These are phyloP conservation scores for Pocillopora damicornis DNA, from an alignment of 64 coral and sea anemone genomes.

Conservation along the genomic window DNA sequence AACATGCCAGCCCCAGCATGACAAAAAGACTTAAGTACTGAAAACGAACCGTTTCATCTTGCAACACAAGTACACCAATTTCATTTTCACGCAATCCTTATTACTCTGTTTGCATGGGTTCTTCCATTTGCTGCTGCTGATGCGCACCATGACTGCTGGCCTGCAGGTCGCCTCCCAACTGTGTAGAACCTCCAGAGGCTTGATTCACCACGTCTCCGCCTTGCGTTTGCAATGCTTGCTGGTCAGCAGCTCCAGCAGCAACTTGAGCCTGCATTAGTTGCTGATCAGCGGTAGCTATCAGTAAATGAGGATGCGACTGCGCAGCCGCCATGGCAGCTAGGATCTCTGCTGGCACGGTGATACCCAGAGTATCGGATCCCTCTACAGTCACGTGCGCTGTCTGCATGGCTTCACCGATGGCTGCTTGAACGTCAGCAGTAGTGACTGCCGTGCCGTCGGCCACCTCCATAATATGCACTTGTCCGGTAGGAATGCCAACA, in stretches of 20 bases:
- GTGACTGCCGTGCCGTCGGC: conserved; percentile 43
- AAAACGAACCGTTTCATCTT: too few species aligned
- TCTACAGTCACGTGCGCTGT: conserved; percentile 53
- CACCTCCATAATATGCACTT: conserved; percentile 63
- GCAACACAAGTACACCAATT: too few species aligned
- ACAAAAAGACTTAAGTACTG: neutral
- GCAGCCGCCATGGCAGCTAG: conserved; percentile 89
- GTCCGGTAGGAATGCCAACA: conserved; percentile 14
- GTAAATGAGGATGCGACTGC: conserved; percentile 54
- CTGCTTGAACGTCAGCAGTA: conserved; percentile 29
- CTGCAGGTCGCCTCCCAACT: neutral
- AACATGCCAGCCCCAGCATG: too few species aligned
- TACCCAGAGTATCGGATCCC: conserved; percentile 65
- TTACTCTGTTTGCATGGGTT: conserved; percentile 51
- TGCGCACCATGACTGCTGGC: conserved; percentile 7
- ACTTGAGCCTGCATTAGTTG: conserved; percentile 54
- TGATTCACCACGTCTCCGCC: neutral
- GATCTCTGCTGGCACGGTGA: conserved; percentile 84
- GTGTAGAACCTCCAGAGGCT: neutral
- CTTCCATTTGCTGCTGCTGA: conserved; percentile 9
- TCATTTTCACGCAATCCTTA: neutral
- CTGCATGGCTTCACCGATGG: conserved; percentile 40
- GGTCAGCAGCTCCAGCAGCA: conserved; percentile 6
- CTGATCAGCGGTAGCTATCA: conserved; percentile 60
- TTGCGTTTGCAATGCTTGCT: conserved; percentile 27